phyloP scores from a whole-genome alignment of 2,888 invertebrate species.

The Macrostomum cliftonense region DNA sequence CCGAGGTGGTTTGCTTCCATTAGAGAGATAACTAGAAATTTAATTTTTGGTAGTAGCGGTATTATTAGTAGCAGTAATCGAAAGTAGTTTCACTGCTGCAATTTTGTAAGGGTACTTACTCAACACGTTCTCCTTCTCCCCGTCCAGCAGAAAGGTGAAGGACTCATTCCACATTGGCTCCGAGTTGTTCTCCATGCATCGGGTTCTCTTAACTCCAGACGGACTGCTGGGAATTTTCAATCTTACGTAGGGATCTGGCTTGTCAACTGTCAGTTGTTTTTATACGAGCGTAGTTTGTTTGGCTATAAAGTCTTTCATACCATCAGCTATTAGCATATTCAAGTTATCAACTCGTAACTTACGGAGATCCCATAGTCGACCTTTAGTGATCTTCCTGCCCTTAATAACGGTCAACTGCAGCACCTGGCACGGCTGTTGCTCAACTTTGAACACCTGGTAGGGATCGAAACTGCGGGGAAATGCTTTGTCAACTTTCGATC shows the following conservation, averaged over 20 bases:
- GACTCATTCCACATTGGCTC: constrained; percentile 38
- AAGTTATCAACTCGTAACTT: constrained; percentile 13
- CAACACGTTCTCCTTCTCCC: constrained; percentile 22
- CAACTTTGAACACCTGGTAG: constrained; percentile 21
- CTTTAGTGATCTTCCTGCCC: constrained; percentile 32
- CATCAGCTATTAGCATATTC: too few relatives aligned
- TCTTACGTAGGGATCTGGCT: constrained; percentile 37
- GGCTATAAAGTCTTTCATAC: too few relatives aligned
- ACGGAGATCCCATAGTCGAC: constrained; percentile 30
- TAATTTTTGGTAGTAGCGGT: too few relatives aligned
- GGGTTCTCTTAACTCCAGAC: constrained; percentile 30
- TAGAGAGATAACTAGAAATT: constrained; percentile 26
- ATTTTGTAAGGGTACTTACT: constrained; percentile 25
- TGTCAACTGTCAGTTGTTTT: constrained; percentile 22
- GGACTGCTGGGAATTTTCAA: constrained; percentile 30
- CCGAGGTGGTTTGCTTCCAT: constrained; percentile 35
- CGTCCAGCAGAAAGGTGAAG: constrained; percentile 33
- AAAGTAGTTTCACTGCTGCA: not conserved
- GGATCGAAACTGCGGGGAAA: not conserved
- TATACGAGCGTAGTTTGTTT: too few relatives aligned
- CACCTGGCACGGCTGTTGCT: constrained; percentile 29
- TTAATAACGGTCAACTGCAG: constrained; percentile 26
- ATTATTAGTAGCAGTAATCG: not conserved
- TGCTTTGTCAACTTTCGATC: too few relatives aligned
- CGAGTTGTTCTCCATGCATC: constrained; percentile 26